Percentiles rank a stretch among this genome's conserved stretches.
phyloP scores from a whole-genome alignment of 2,888 invertebrate genomes.

The Trissolcus brochymenae region DNA sequence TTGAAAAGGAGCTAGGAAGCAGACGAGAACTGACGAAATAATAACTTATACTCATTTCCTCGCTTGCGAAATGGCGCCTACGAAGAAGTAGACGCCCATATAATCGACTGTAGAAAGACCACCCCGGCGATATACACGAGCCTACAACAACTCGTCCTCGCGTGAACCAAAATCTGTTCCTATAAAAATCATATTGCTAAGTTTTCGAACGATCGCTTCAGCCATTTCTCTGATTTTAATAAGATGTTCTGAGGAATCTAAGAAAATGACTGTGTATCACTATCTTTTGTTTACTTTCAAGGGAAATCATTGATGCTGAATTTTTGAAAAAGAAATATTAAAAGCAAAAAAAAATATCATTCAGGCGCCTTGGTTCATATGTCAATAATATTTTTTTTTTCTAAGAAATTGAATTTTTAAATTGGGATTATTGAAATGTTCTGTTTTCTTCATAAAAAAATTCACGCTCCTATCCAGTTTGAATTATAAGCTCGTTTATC shows the following conservation, averaged over 20 bases:
- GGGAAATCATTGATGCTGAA: too few relatives aligned
- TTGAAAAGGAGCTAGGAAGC: slow-evolving; percentile 13
- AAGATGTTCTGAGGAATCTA: too few relatives aligned
- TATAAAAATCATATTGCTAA: slow-evolving; percentile 4
- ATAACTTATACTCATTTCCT: slow-evolving; percentile 46
- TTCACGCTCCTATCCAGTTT: too few relatives aligned
- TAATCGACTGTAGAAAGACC: slow-evolving; percentile 38
- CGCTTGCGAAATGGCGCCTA: slow-evolving; percentile 45
- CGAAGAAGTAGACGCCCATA: slow-evolving; percentile 41
- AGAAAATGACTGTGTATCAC: too few relatives aligned
- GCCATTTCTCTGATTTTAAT: neutral
- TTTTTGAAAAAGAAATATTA: too few relatives aligned
- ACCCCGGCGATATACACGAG: slow-evolving; percentile 29
- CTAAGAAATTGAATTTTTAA: too few relatives aligned
- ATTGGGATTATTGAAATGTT: too few relatives aligned
- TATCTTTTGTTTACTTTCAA: too few relatives aligned
- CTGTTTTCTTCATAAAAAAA: too few relatives aligned
- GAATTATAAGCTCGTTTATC: neutral
- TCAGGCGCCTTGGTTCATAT: too few relatives aligned
- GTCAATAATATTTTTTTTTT: too few relatives aligned
- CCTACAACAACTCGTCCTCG: neutral
- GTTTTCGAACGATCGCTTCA: slow-evolving; percentile 5
- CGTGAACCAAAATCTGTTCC: slow-evolving; percentile 16
- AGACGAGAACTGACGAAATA: slow-evolving; percentile 23
- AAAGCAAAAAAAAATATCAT: too few relatives aligned